Conservation (phyloP, 92 coral and sea anemone genomes). For the Chrysogorgia sp. region DNA sequence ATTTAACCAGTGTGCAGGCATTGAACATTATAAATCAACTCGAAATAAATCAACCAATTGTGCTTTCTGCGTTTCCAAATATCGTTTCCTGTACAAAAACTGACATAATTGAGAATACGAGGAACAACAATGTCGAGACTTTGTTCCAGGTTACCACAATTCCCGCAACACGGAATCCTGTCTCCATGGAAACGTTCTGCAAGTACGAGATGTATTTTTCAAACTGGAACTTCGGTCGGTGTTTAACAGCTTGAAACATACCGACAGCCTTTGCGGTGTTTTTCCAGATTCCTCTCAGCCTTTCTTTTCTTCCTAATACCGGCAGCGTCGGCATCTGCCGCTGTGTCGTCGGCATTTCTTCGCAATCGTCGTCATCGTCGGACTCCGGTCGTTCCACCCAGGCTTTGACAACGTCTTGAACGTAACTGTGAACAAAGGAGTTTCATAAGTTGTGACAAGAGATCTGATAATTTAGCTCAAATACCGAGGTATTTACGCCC, state of each 20-base stretch:
- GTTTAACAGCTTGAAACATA: conserved; percentile 54
- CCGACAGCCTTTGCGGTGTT: conserved; percentile 72
- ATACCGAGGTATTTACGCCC: no score
- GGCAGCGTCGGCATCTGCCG: background rate
- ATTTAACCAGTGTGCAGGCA: no score
- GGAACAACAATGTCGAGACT: conserved; percentile 74
- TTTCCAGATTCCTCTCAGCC: conserved; percentile 41
- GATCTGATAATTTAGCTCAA: background rate
- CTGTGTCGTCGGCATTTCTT: background rate
- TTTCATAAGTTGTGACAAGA: background rate
- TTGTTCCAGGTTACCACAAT: conserved; percentile 82
- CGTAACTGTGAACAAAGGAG: conserved; percentile 52
- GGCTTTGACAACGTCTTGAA: conserved; percentile 76
- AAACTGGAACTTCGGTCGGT: conserved; percentile 62
- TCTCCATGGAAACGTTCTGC: conserved; percentile 64
- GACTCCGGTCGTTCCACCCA: conserved; percentile 90
- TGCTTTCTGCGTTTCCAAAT: conserved; percentile 77
- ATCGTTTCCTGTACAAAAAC: conserved; percentile 86
- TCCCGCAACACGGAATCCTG: conserved; percentile 77
- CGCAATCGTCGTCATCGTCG: conserved; percentile 72
- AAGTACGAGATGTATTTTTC: conserved; percentile 79
- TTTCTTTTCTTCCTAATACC: conserved; percentile 4
- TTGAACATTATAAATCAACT: no score
- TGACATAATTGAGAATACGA: conserved; percentile 75
- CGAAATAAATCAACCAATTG: conserved; percentile 31